Base-by-base conservation (phyloP, 2,888 invertebrate genomes). In the Cosmia trapezina region DNA sequence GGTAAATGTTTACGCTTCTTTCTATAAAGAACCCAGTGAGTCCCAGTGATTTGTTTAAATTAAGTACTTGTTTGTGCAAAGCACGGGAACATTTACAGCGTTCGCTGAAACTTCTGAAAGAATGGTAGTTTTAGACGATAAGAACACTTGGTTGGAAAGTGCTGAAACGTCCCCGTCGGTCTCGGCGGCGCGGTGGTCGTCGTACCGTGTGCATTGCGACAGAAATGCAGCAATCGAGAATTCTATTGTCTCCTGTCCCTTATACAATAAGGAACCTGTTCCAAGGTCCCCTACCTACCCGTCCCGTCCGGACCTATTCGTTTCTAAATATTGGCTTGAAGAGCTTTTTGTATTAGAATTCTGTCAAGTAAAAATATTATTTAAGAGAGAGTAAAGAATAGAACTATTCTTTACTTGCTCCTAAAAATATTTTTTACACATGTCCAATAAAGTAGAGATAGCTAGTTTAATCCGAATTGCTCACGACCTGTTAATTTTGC, bases 1-100 rank as follows among this genome's bases (percentile, higher is more conserved):
- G 59, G 49, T 70, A 78, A 78, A 73, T 70, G 63, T 83, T 74
- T 72, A 78, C 63, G 28, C 12, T 78, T 67, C n/a, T 65, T 67
- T 73, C 49, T 57, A 53, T 79, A 68, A 57, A 76, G 28, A 73
- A 61, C 43, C 57, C n/a, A 47, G 57, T 49, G 66, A 53, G 63
- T 73, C 43, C 57, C n/a, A 47, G 57, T 49, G 66, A 53, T 66
- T 73, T 65, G 28, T 66, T 78, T 59, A 65, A 72, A 57, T 66
- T 6, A 66, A 66, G 65, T 14, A 45, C 54, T 70, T 75, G 57
- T 78, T 70, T 63, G 51, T 60, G 59, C 43, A 65, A 33, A 53
- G 45, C 49, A 53, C 4, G 59, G 12, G 12, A 51, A 45, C 43
- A 11, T 59, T 76, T 47, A 12, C 37, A 59, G 43, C 43, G 59